phyloP scores from a whole-genome alignment of 2,888 invertebrate species.

The Idaea straminata region DNA sequence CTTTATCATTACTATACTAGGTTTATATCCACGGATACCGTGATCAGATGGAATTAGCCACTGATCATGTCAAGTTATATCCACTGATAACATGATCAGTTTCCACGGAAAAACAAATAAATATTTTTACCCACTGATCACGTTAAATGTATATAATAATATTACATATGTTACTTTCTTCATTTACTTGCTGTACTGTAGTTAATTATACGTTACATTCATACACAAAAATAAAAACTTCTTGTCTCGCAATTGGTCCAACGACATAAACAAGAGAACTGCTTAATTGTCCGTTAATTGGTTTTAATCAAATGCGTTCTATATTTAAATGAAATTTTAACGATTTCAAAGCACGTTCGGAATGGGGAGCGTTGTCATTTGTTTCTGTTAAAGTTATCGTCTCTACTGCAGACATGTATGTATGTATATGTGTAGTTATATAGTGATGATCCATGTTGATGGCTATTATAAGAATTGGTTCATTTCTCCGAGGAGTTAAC shows the following conservation, averaged over 20 bases:
- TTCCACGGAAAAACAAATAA: too few species aligned
- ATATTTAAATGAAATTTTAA: slow-evolving; percentile 77
- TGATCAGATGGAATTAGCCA: too few species aligned
- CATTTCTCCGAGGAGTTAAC: slow-evolving; percentile 69
- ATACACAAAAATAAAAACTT: slow-evolving; percentile 42
- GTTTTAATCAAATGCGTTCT: slow-evolving; percentile 77
- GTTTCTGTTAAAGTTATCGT: background rate
- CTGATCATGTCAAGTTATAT: too few species aligned
- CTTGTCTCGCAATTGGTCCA: slow-evolving; percentile 58
- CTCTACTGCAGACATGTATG: background rate
- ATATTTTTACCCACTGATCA: too few species aligned
- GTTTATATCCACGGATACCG: too few species aligned
- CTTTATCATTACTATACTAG: too few species aligned
- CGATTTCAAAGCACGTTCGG: slow-evolving; percentile 44
- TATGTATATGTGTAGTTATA: background rate
- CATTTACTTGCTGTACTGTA: too few species aligned
- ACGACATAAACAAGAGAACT: slow-evolving; percentile 62
- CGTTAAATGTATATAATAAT: too few species aligned
- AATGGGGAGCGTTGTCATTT: slow-evolving; percentile 5
- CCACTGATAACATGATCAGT: too few species aligned
- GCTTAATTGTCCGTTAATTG: slow-evolving; percentile 77
- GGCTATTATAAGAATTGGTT: slow-evolving; percentile 45
- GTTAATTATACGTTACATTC: too few species aligned
- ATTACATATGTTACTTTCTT: too few species aligned
- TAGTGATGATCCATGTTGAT: background rate